Evolutionary conservation across 37 sponge, comb jelly and placozoan genomes (phyloP), one percentile per base, ranked within the genome.

Genomic region (Cladorhizidae sp.): DNA sequence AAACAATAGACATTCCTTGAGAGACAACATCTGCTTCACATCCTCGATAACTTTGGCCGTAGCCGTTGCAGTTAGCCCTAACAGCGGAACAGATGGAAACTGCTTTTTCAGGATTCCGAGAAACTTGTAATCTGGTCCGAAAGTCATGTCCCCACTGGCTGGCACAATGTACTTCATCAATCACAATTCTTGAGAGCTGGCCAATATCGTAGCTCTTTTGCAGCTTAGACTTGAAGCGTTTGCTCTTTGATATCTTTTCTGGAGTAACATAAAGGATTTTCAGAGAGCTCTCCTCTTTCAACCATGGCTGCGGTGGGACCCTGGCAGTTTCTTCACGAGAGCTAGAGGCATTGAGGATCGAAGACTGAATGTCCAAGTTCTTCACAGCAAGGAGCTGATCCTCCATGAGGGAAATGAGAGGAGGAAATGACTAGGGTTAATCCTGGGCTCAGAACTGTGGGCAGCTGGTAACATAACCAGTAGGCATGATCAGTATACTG

Each of bases 101-200:
- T 95, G 96, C 36, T 86, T 73, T 61, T 93, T 93, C 32, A 98
- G 39, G 21, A 90, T 87, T 23, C 94, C 89, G n/a, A 98, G 88
- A 1, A 81, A 79, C 78, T 95, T 93, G 82, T 93, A 98, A 70
- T 97, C 98, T 6, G 98, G 98, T n/a, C 58, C 99, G 62, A 78
- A 98, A 98, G 76, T 98, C 99, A 74, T 98, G 96, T n/a, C 99
- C 99, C 99, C 99, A 98, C 78, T 98, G 94, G 37, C 94, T 93
- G 6, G 90, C 83, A 84, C 99, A 98, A 63, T 98, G 99, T 28
- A 95, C 92, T 70, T 98, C 99, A 72, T 98, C 99, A 52, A 98
- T 89, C 17, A 95, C 99, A 23, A 98, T 88, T 8, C 89, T 74
- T 33, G 94, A 69, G 3, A 98, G 83, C 50, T 58, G 79, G 5